Conservation (phyloP, 2,888 invertebrate species). For the Drosophila sordidula region DNA sequence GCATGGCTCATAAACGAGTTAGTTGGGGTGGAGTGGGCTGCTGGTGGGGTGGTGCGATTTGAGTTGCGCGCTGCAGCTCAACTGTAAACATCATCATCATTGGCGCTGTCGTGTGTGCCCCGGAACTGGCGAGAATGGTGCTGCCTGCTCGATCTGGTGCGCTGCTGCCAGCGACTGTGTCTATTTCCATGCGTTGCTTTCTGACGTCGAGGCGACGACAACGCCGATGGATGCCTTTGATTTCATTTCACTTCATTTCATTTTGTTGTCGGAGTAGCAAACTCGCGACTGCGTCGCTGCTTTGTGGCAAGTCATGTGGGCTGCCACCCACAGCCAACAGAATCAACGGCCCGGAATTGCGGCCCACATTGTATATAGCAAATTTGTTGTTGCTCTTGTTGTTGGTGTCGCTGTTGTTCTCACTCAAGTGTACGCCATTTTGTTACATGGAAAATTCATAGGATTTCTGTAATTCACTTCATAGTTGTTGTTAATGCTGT, state of each 20-base stretch:
- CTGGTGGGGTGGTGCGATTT: background rate
- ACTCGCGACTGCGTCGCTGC: conserved; percentile 55
- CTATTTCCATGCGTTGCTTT: conserved; percentile 68
- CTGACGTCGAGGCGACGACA: conserved; percentile 45
- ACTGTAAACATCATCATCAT: conserved; percentile 78
- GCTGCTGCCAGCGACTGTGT: conserved; percentile 29
- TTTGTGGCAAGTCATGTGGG: conserved; percentile 43
- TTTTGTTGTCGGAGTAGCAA: conserved; percentile 59
- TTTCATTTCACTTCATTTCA: conserved; percentile 82
- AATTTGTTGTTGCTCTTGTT: conserved; percentile 22
- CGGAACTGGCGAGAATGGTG: conserved; percentile 32
- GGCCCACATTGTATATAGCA: conserved; percentile 22
- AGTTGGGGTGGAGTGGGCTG: background rate
- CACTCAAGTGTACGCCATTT: conserved; percentile 52
- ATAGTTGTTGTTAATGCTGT: conserved; percentile 38
- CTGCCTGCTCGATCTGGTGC: conserved; percentile 29
- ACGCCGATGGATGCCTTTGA: conserved; percentile 76
- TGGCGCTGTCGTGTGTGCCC: conserved; percentile 28
- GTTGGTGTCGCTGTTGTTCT: conserved; percentile 18
- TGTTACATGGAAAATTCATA: conserved; percentile 53
- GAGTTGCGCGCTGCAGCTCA: conserved; percentile 64
- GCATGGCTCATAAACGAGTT: conserved; percentile 42
- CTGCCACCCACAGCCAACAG: conserved; percentile 30
- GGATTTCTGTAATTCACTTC: conserved; percentile 65
- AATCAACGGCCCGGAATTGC: conserved; percentile 74